Evolutionary conservation across 2,888 invertebrate species (phyloP).

Genomic region (Andrena bucephala): DNA sequence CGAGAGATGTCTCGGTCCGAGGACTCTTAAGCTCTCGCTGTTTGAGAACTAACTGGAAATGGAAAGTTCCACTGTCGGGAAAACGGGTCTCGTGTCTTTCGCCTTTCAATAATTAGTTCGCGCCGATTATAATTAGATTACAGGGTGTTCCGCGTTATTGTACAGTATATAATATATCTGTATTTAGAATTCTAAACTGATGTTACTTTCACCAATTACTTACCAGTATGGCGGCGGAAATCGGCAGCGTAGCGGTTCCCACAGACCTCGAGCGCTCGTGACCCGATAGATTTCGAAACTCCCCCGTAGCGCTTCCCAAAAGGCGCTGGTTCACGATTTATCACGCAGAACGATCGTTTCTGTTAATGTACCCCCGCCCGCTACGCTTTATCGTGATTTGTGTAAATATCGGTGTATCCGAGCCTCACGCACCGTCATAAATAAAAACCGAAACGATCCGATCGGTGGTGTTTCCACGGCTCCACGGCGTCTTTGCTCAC

Average conservation of each 20-base stretch:
- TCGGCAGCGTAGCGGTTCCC: neutral
- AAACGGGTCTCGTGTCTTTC: conserved; percentile 1
- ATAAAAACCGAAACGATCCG: conserved; percentile 53
- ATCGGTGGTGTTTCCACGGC: conserved; percentile 43
- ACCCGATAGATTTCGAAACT: conserved; percentile 23
- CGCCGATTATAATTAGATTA: neutral
- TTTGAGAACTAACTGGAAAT: conserved; percentile 8
- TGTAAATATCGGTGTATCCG: conserved; percentile 43
- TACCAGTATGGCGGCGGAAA: neutral
- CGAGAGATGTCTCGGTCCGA: conserved; percentile 46
- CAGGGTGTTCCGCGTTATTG: neutral
- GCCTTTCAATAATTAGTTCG: neutral
- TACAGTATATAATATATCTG: too few relatives aligned
- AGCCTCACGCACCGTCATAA: conserved; percentile 50
- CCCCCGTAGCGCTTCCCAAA: conserved; percentile 1
- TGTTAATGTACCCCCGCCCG: conserved; percentile 33
- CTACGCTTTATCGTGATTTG: conserved; percentile 53
- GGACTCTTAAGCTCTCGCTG: conserved; percentile 29
- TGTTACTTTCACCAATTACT: too few relatives aligned
- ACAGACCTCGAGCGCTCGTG: neutral
- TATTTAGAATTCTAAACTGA: too few relatives aligned
- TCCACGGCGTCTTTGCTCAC: conserved; percentile 61
- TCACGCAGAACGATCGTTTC: conserved; percentile 42
- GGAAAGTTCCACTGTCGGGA: neutral
- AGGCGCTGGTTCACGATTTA: conserved; percentile 37